Evolutionary conservation across 1,140 invertebrate genomes (phyloP), one percentile per base, ranked within the genome.

Genomic region (Dreissena rostriformis): DNA sequence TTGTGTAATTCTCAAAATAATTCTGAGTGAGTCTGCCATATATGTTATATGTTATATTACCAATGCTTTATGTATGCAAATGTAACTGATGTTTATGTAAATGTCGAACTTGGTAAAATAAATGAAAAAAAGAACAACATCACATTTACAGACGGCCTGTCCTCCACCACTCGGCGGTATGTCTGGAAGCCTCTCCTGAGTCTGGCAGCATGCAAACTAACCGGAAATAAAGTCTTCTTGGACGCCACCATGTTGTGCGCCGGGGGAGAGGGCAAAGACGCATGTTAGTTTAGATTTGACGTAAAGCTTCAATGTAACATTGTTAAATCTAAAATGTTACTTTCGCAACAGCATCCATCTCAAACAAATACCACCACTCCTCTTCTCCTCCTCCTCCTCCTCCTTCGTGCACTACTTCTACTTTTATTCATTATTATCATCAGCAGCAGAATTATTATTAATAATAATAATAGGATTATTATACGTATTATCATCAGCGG

Each of bases 191-290:
- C 67, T n/a, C 53, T 86, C 6, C 14, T n/a, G 4, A 68, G 57
- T 6, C 70, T 65, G 15, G 55, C n/a, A 49, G 72, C 49, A 57
- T 63, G 61, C 39, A 12, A 74, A 49, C 24, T 52, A 49, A 63
- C 52, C 61, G 49, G 67, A 49, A 49, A 39, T 70, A 26, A 26
- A 61, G 71, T 28, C 65, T 2, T 52, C 55, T 14, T 67, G 19
- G 19, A 70, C 52, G 14, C 29, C 78, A 72, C 71, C 71, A 61
- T 86, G 84, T 51, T 65, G 29, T 49, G 52, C 80, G 78, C 77
- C 71, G 24, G 68, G 26, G 49, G 52, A 53, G 22, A 52, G 51
- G 51, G 80, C 61, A 57, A 67, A 67, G 71, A 76, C 71, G 29
- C 80, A 17, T 53, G 61, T 49, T 39, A 72, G 57, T n/a, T 65